A percentile compares a stretch with the other conserved stretches of the same genome.
phyloP scores from a whole-genome alignment of 2,888 invertebrate species.

The Amphipoea lucens region DNA sequence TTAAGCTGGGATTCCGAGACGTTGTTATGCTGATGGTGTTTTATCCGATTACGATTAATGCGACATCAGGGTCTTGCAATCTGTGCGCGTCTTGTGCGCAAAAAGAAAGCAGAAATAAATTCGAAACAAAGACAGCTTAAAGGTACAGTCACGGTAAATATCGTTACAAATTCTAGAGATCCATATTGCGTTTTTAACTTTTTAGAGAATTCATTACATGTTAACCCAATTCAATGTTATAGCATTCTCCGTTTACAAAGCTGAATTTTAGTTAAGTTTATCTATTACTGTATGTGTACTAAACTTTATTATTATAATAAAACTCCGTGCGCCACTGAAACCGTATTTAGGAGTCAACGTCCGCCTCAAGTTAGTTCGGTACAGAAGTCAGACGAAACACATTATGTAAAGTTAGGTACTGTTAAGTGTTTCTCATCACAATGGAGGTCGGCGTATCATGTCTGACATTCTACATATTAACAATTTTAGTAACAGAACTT shows the following conservation, averaged over 20 bases:
- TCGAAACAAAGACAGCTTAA: slow-evolving; percentile 33
- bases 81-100: background rate
- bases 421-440: slow-evolving; percentile 38
- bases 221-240: slow-evolving; percentile 11
- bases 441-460: slow-evolving; percentile 31
- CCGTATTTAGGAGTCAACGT: slow-evolving; percentile 53
- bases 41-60: slow-evolving; percentile 55
- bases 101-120: slow-evolving; percentile 15
- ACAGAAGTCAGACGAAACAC: slow-evolving; percentile 52
- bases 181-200: background rate
- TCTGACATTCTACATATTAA: slow-evolving; percentile 12
- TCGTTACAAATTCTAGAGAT: background rate
- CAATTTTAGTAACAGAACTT: background rate
- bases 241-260: slow-evolving; percentile 9
- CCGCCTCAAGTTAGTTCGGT: slow-evolving; percentile 40
- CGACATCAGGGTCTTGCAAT: slow-evolving; percentile 17
- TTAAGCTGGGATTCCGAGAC: slow-evolving; percentile 39
- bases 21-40: slow-evolving; percentile 35
- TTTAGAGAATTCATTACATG: background rate
- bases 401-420: slow-evolving; percentile 47
- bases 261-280: slow-evolving; percentile 13
- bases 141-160: background rate
- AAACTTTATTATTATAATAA: slow-evolving; percentile 29
- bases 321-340: slow-evolving; percentile 42
- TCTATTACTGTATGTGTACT: slow-evolving; percentile 9